Evolutionary conservation across 2,113 vertebrate genomes (phyloP).

Genomic region (Tetrao urogallus): DNA sequence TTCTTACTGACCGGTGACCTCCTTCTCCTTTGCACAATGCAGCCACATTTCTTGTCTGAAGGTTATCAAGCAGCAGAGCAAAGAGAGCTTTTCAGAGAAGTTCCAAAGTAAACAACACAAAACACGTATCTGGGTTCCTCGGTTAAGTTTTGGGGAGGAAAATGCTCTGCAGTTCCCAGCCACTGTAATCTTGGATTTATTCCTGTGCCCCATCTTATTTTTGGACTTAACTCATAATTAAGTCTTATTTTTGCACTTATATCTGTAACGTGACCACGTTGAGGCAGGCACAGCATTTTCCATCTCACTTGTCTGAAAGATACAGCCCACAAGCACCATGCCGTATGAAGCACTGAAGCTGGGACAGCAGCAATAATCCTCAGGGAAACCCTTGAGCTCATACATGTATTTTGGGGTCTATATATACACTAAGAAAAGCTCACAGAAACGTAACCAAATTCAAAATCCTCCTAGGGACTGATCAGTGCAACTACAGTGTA

Average conservation of each 20-base stretch:
- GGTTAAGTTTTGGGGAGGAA: neutral
- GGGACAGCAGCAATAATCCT: neutral
- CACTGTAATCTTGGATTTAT: slow-evolving; percentile 41
- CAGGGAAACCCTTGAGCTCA: neutral
- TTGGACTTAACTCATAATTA: slow-evolving; percentile 52
- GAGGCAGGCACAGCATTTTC: neutral
- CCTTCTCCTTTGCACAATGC: neutral
- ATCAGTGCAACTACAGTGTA: neutral
- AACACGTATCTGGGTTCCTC: neutral
- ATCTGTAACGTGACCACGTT: neutral
- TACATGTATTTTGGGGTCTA: neutral
- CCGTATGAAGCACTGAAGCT: neutral
- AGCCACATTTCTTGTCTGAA: neutral
- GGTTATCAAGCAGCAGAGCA: slow-evolving; percentile 13
- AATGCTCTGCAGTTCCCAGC: neutral
- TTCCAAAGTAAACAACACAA: slow-evolving; percentile 24
- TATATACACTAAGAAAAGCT: neutral
- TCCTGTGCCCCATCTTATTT: slow-evolving; percentile 32
- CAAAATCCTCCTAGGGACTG: slow-evolving; percentile 8
- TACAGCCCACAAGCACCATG: neutral
- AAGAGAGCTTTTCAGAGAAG: neutral
- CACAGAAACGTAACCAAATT: neutral
- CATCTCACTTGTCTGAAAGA: neutral
- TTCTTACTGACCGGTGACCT: neutral
- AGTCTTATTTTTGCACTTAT: slow-evolving; percentile 47